Evolutionary conservation across 2,113 vertebrate genomes (phyloP).

Genomic region (Pomatorhinus ruficollis): DNA sequence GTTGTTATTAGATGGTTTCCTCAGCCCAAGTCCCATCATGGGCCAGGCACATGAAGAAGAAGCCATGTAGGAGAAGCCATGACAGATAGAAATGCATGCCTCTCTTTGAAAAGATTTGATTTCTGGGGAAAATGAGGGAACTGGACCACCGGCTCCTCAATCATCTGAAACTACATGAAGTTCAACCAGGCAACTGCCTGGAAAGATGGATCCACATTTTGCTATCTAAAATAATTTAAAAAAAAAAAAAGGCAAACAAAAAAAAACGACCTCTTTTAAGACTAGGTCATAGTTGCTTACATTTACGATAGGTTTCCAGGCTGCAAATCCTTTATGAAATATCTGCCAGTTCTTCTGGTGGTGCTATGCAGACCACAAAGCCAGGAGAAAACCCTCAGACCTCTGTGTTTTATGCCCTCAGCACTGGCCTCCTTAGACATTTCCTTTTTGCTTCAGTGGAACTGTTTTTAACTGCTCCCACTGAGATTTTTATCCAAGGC

Average conservation of each 20-base stretch:
- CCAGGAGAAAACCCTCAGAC: neutral
- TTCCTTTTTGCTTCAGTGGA: neutral
- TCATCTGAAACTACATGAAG: neutral
- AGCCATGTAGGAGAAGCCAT: neutral
- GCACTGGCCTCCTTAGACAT: neutral
- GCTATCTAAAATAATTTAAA: neutral
- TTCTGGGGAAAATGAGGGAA: neutral
- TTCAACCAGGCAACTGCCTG: neutral
- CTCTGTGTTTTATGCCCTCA: neutral
- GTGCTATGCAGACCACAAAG: neutral
- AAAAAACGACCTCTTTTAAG: neutral
- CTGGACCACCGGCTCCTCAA: neutral
- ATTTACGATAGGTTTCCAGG: neutral
- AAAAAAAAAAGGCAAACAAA: neutral
- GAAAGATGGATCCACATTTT: neutral
- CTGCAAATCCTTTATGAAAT: neutral
- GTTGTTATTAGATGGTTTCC: neutral
- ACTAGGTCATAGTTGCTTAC: neutral
- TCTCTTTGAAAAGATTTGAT: neutral
- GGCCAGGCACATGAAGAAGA: neutral
- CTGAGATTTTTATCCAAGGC: neutral
- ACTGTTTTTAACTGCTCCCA: neutral
- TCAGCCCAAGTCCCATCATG: neutral
- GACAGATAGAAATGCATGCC: neutral
- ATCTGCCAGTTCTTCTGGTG: neutral